Base-by-base conservation (phyloP, 2,888 invertebrate genomes). In the Sinotaia quadrata region DNA sequence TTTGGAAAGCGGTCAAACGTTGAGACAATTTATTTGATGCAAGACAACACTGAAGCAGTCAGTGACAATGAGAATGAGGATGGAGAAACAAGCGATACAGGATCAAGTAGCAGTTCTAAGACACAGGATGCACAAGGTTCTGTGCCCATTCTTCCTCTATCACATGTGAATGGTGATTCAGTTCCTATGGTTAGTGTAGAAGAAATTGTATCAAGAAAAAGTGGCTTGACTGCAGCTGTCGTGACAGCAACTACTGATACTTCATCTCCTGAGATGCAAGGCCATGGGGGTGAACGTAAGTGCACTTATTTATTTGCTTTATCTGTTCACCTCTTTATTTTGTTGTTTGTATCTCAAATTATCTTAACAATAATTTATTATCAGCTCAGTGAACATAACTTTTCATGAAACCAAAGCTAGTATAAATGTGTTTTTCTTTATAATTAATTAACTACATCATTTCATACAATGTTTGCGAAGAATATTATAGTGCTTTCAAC, bases 1-100 rank as follows among this genome's bases (percentile, higher is more conserved):
- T 82, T 82, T 73, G 85, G 85, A 10, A 78, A 78, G 54, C 76
- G 78, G 56, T 73, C 66, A 57, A 74, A 75, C 41, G 69, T 77
- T 37, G 78, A 81, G 12, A 61, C 63, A 3, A 71, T 74, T 36
- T 61, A 75, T 58, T 54, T 73, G 8, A 69, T 73, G 44, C 33
- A 73, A 8, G 72, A 73, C 12, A 61, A 57, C 8, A 69, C 74
- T 21, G 81, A 60, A 10, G 74, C 69, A 21, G 69, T 56, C 4
- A 41, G 56, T 29, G 70, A 67, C 15, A 41, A 27, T 33, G 51
- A 31, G 12, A 58, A 57, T 18, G 57, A 69, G 21, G 33, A 57
- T 31, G 58, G 57, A 21, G 56, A 56, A 27, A 57, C 34, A 33
- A 44, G 49, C 24, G 47, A 47, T 24, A 21, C 47, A 47, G n/a